A percentile compares a stretch with the other conserved stretches of the same genome.
Conservation (phyloP, 2,888 invertebrate species). For the Brenthis daphne region DNA sequence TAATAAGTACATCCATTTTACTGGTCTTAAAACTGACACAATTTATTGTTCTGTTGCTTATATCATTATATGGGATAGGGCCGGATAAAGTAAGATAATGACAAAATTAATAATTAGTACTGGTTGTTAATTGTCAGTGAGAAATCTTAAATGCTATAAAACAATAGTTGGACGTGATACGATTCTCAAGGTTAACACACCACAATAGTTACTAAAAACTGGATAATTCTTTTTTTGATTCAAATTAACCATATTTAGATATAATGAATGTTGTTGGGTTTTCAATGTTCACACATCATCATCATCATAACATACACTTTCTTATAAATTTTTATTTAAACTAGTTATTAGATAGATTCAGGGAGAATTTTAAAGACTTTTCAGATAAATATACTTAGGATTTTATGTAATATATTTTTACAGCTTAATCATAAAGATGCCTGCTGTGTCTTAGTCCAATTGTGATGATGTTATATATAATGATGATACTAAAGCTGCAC, state of each 20-base stretch:
- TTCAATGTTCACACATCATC: too few relatives aligned
- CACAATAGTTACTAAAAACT: conserved; percentile 6
- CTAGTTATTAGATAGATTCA: too few relatives aligned
- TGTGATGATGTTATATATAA: not conserved
- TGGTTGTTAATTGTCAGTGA: not conserved
- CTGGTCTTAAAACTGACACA: conserved; percentile 14
- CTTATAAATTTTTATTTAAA: too few relatives aligned
- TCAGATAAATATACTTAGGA: too few relatives aligned
- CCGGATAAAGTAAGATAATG: conserved; percentile 5
- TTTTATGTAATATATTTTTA: too few relatives aligned
- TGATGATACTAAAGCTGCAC: not conserved
- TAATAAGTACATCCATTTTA: conserved; percentile 7
- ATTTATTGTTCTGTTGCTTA: not conserved
- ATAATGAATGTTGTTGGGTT: too few relatives aligned
- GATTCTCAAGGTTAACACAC: not conserved
- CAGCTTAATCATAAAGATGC: too few relatives aligned
- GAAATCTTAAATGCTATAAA: not conserved
- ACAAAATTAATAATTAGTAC: conserved; percentile 15
- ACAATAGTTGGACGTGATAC: not conserved
- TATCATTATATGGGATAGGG: too few relatives aligned
- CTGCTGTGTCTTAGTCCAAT: too few relatives aligned
- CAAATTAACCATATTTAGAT: not conserved
- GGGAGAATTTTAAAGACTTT: too few relatives aligned
- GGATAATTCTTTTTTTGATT: not conserved
- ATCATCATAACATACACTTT: too few relatives aligned